phyloP scores from a whole-genome alignment of 2,797 vertebrate genomes.

The Falco naumanni region DNA sequence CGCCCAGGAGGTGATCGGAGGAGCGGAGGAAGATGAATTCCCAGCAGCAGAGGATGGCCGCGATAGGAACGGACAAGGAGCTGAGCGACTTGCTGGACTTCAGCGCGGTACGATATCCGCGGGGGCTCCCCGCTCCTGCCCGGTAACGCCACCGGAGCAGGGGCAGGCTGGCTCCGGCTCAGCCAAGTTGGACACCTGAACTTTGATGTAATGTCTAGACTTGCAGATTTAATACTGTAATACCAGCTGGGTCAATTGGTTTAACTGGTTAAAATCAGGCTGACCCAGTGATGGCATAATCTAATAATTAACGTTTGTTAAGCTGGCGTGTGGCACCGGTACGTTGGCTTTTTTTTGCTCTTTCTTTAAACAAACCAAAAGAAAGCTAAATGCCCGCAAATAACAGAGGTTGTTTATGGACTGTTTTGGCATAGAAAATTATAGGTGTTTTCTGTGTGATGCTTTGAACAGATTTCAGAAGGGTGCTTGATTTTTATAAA shows the following conservation, averaged over 20 bases:
- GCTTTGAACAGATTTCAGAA: not conserved
- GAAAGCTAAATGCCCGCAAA: accelerated
- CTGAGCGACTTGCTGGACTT: conserved; percentile 99
- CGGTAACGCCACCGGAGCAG: not conserved
- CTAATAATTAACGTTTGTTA: conserved; percentile 47
- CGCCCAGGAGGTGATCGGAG: conserved; percentile 72
- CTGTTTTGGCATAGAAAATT: not conserved
- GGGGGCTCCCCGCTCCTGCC: conserved; percentile 28
- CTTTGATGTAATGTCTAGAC: conserved; percentile 82
- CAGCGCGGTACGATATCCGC: conserved; percentile 90
- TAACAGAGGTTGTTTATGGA: not conserved
- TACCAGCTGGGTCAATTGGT: conserved; percentile 71
- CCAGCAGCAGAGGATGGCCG: conserved; percentile 99
- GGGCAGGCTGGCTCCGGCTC: conserved; percentile 36
- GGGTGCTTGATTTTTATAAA: not conserved
- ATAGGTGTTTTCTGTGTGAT: not conserved
- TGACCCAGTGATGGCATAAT: conserved; percentile 53
- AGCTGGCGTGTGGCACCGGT: not conserved
- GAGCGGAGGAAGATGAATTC: conserved; percentile 93
- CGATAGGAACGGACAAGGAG: conserved; percentile 99
- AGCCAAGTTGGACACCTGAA: conserved; percentile 74
- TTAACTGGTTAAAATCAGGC: conserved; percentile 68
- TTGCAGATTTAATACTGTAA: conserved; percentile 72
- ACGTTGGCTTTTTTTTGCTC: not conserved
- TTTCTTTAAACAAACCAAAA: not conserved